Conservation (phyloP, 2,888 invertebrate genomes). For the Agrochola lota region DNA sequence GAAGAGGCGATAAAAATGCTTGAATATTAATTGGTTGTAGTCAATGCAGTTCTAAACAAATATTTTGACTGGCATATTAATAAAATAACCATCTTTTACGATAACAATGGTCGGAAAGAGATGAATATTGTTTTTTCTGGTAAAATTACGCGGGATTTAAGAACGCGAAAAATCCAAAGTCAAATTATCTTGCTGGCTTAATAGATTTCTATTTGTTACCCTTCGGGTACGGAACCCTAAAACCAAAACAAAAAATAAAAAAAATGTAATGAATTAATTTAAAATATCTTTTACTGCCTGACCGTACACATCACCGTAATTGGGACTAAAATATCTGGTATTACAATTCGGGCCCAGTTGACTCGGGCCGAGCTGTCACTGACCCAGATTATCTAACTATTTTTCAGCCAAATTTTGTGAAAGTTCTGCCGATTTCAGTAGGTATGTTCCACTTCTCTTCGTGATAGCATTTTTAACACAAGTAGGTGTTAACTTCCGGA, state of each 20-base stretch:
- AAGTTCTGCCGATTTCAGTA: neutral
- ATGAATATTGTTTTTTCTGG: neutral
- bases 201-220: too few relatives aligned
- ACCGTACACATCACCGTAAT: too few relatives aligned
- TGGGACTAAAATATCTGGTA: too few relatives aligned
- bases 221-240: too few relatives aligned
- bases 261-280: too few relatives aligned
- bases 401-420: neutral
- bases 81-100: too few relatives aligned
- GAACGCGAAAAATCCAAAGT: neutral
- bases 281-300: too few relatives aligned
- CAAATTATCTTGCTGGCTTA: too few relatives aligned
- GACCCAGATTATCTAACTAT: too few relatives aligned
- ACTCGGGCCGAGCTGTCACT: too few relatives aligned
- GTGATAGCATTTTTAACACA: conserved; percentile 14
- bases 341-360: too few relatives aligned
- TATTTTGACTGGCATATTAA: neutral
- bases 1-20: neutral
- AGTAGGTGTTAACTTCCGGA: neutral
- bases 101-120: neutral
- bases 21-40: neutral
- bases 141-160: neutral
- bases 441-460: neutral
- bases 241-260: too few relatives aligned
- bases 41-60: neutral